Evolutionary conservation across 2,888 invertebrate genomes (phyloP).

Genomic region (Branchinecta sandiegonensis): DNA sequence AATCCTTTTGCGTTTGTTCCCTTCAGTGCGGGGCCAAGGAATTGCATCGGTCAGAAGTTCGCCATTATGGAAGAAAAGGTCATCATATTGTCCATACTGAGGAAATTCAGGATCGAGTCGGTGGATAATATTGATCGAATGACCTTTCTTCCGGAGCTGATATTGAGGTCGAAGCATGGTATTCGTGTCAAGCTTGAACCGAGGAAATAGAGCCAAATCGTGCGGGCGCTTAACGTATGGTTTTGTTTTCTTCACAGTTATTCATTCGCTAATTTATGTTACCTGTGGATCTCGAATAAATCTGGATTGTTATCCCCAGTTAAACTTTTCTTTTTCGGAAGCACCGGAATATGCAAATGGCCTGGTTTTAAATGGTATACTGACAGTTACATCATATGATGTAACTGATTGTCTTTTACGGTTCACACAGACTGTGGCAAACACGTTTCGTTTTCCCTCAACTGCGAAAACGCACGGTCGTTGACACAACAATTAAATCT

Average conservation of each 20-base stretch:
- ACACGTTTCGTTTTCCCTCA: too few relatives aligned
- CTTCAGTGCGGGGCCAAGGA: slow-evolving; percentile 38
- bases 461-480: too few relatives aligned
- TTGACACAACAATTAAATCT: too few relatives aligned
- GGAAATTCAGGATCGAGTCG: slow-evolving; percentile 35
- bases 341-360: too few relatives aligned
- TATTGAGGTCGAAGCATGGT: slow-evolving; percentile 35
- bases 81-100: slow-evolving; percentile 35
- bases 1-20: slow-evolving; percentile 37
- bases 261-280: too few relatives aligned
- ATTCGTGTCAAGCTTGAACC: slow-evolving; percentile 30
- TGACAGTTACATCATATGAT: too few relatives aligned
- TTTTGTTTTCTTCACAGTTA: too few relatives aligned
- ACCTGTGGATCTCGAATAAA: background rate
- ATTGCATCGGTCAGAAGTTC: slow-evolving; percentile 32
- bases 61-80: slow-evolving; percentile 36
- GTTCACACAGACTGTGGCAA: too few relatives aligned
- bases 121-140: slow-evolving; percentile 36
- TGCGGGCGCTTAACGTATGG: too few relatives aligned
- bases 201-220: background rate
- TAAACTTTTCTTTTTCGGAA: too few relatives aligned
- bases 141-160: slow-evolving; percentile 37
- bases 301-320: background rate
- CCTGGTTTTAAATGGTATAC: too few relatives aligned
- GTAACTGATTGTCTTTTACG: too few relatives aligned